phyloP scores from a whole-genome alignment of 2,797 vertebrate genomes.

The Myripristis jacobus region DNA sequence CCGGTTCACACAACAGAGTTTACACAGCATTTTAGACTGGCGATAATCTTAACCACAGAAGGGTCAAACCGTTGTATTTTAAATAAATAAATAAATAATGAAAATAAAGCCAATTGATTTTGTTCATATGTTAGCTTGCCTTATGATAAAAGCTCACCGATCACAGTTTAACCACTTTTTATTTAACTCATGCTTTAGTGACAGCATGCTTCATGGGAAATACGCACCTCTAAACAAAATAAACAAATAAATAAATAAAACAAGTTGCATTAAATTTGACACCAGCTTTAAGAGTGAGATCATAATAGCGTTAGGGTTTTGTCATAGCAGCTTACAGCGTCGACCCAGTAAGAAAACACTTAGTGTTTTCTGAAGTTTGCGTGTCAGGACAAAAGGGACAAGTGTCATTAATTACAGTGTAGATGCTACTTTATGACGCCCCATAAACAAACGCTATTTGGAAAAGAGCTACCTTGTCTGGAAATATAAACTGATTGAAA shows the following conservation, averaged over 20 bases:
- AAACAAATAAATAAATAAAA: background rate
- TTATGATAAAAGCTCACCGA: background rate
- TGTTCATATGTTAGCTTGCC: background rate
- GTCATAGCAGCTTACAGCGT: background rate
- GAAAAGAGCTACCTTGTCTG: background rate
- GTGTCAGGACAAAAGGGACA: conserved; percentile 22
- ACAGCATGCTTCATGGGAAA: background rate
- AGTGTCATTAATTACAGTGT: conserved; percentile 28
- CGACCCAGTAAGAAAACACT: background rate
- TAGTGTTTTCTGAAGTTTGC: conserved; percentile 1
- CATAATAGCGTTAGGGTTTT: too few species aligned
- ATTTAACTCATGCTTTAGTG: background rate
- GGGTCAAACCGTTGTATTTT: background rate
- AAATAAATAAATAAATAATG: background rate
- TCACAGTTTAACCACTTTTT: background rate
- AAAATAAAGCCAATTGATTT: background rate
- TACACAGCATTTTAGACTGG: too few species aligned
- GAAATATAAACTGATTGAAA: conserved; percentile 9
- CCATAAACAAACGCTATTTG: conserved; percentile 11
- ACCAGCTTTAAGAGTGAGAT: too few species aligned
- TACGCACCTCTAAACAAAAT: background rate
- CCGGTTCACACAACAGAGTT: too few species aligned
- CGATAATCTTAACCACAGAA: too few species aligned
- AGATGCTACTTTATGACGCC: conserved; percentile 5
- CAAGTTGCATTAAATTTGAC: background rate